Percentiles rank a stretch among this genome's conserved stretches.
phyloP scores from a whole-genome alignment of 2,113 vertebrate species.

The Nannobrachium achirus region DNA sequence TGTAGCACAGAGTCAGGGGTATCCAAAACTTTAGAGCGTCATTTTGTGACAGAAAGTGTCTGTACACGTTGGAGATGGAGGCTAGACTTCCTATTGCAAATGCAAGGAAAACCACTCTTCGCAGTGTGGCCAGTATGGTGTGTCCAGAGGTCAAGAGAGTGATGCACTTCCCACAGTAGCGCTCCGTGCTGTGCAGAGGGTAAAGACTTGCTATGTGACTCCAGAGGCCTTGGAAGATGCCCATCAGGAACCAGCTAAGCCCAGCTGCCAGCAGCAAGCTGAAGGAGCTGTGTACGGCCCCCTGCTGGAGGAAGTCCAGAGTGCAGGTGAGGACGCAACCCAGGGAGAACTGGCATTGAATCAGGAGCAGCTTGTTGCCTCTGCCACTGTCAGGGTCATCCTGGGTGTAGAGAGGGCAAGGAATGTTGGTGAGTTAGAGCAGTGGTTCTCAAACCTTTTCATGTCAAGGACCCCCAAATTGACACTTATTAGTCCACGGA shows the following conservation, averaged over 20 bases:
- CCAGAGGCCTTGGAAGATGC: conserved; percentile 57
- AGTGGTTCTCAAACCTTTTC: too few relatives aligned
- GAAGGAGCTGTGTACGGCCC: conserved; percentile 79
- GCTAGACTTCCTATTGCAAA: conserved; percentile 81
- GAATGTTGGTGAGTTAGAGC: background rate
- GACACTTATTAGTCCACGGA: too few relatives aligned
- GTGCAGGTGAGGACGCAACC: conserved; percentile 85
- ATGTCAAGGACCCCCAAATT: too few relatives aligned
- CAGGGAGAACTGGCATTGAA: conserved; percentile 87
- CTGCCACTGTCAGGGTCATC: conserved; percentile 39
- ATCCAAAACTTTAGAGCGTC: conserved; percentile 90
- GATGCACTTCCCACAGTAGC: conserved; percentile 86
- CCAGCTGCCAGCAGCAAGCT: conserved; percentile 82
- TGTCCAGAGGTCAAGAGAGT: conserved; percentile 76
- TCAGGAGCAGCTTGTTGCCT: conserved; percentile 73
- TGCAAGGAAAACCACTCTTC: conserved; percentile 69
- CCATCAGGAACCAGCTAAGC: conserved; percentile 77
- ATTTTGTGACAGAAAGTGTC: conserved; percentile 83
- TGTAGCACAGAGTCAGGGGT: conserved; percentile 88
- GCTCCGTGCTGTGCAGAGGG: conserved; percentile 80
- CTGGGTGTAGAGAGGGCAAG: conserved; percentile 37
- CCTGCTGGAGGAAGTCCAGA: conserved; percentile 88
- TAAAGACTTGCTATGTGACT: conserved; percentile 80
- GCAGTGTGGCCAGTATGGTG: conserved; percentile 76
- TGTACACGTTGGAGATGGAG: conserved; percentile 80